phyloP scores from a whole-genome alignment of 30 jellyfish, hydroid and myxozoan species.

The Mastigias papua region DNA sequence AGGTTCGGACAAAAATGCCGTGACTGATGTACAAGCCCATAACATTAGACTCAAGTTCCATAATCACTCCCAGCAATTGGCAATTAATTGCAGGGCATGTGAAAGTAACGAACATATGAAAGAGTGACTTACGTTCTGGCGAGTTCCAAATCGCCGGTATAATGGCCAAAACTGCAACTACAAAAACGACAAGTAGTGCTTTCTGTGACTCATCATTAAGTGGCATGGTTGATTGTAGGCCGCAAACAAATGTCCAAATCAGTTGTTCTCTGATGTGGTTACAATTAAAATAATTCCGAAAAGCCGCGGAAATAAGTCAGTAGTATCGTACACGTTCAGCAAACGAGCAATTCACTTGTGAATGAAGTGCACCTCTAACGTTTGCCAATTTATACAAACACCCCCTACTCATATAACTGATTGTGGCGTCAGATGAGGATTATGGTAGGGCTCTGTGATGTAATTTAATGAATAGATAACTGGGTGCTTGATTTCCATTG shows the following conservation, averaged over 20 bases:
- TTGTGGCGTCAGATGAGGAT: not conserved
- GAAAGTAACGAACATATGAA: not conserved
- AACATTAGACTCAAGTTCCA: too few species aligned
- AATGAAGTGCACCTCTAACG: not conserved
- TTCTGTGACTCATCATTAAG: not conserved
- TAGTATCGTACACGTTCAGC: not conserved
- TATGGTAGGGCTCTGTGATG: not conserved
- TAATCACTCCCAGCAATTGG: too few species aligned
- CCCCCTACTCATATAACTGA: not conserved
- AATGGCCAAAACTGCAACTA: not conserved
- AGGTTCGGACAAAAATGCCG: too few species aligned
- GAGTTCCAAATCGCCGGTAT: not conserved
- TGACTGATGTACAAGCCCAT: too few species aligned
- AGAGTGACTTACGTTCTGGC: not conserved
- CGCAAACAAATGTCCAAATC: not conserved
- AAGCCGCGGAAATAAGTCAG: not conserved
- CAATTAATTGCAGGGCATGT: too few species aligned
- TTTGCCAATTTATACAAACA: not conserved
- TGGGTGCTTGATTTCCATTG: not conserved
- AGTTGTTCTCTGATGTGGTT: not conserved
- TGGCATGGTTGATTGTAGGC: not conserved
- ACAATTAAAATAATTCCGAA: not conserved
- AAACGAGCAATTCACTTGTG: not conserved
- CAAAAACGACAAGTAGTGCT: not conserved
- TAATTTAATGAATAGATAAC: not conserved